Evolutionary conservation across 2,113 vertebrate genomes (phyloP), one percentile per base, ranked within the genome.

Genomic region (Megaceryle torquata): DNA sequence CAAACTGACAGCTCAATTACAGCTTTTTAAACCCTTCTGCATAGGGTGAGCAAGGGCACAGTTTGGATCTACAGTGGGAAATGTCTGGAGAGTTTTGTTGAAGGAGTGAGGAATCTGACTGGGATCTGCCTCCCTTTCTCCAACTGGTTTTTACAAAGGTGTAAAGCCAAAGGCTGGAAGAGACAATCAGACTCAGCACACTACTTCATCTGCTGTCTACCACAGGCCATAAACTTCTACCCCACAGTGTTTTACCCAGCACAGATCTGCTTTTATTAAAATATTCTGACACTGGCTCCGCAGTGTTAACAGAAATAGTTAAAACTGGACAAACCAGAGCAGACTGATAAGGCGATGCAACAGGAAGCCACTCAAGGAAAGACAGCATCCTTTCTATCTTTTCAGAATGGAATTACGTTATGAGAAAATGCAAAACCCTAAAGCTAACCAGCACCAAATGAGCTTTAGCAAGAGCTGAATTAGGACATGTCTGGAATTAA

Each of bases 1-100:
- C 91, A 79, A 86, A 82, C 88, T 75, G 83, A 93, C 92, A 77
- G 93, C 84, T 96, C 84, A 86, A 56, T 91, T 70, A 77, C 67
- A 82, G 81, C 75, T 81, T 78, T 79, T 86, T 41, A 65, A 95
- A 51, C 53, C 31, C 41, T 65, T 56, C 44, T 80, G 74, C 53
- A 15, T 0, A 0, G 2, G 29, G 37, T 50, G 59, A 91, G 51
- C 15, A 4, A 6, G 54, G 83, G 57, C 76, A 84, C 31, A n/a
- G 91, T 39, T 76, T 54, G 74, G 60, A 59, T 60, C 68, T 56
- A 4, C 50, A 13, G 15, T 59, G 81, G 81, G 83, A 81, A 94
- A 77, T 15, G 63, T 10, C 43, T 48, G 37, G 11, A 48, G 48
- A 11, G 53, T 44, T 89, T 69, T 84, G 74, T 17, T 53, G 90